Base-by-base conservation (phyloP, 1,140 invertebrate species). In the Chrysoperla carnea region DNA sequence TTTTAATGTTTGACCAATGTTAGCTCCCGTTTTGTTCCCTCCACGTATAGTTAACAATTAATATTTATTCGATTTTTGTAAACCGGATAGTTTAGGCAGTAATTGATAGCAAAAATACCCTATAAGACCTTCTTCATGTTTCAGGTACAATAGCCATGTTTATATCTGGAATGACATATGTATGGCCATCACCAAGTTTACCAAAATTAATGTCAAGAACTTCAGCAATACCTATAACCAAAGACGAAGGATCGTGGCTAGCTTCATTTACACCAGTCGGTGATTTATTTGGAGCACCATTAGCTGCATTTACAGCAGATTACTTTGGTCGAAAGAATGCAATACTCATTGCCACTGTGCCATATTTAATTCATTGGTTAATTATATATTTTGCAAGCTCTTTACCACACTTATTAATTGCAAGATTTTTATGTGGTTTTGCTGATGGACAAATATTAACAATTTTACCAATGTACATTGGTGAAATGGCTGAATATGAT, bases 261-360 rank as follows among this genome's bases (percentile, higher is more conserved):
- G 66, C 71, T 3, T 72, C 75, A 0, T 47, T 78, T 3, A 58
- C 73, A 17, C 68, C 72, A 0, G 52, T 81, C 8, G 74, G 76
- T 0, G 75, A 71, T 2, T 63, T 78, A 33, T 45, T 66, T 1
- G 72, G 74, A 2, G 74, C 74, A 1, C 55, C 72, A 3, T 64
- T 70, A 8, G 64, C 63, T 33, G 47, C 63, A 7, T 23, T 46
- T 9, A 45, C 69, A 8, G 64, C 78, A 2, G 76, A 81, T 50
- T 66, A 60, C 46, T 47, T 73, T 23, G 81, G 81, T 2, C 56
- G 80, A 6, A 79, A 75, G 50, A 53, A 53, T n/a, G 64, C 71
- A 0, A 66, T 81, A 6, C 52, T 77, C 6, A 43, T 70, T 2
- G 58, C 72, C 0, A 59, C 69, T 0, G 13, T 68, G 2, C 75